These are phyloP conservation scores for Chaetodon auriga DNA, from an alignment of 2,113 vertebrate genomes.

Conservation along the genomic window DNA sequence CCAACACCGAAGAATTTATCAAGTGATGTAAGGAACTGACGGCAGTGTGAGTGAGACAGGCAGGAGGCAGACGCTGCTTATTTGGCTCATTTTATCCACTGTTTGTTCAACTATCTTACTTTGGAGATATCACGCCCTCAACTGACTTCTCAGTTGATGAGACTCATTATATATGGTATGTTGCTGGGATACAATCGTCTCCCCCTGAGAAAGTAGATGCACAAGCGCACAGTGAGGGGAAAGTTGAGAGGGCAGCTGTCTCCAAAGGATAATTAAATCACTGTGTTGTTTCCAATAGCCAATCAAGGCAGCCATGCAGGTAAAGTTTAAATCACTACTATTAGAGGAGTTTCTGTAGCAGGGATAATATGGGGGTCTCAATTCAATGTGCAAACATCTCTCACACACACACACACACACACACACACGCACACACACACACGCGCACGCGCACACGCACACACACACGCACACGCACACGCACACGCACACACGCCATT, in stretches of 20 bases:
- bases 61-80: neutral
- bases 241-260: slow-evolving; percentile 53
- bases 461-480: slow-evolving; percentile 23
- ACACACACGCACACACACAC: slow-evolving; percentile 50
- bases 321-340: slow-evolving; percentile 73
- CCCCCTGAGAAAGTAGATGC: slow-evolving; percentile 28
- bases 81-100: slow-evolving; percentile 11
- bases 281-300: slow-evolving; percentile 68
- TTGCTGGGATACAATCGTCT: slow-evolving; percentile 46
- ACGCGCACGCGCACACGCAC: slow-evolving; percentile 19
- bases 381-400: slow-evolving; percentile 43
- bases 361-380: slow-evolving; percentile 57
- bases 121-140: slow-evolving; percentile 24
- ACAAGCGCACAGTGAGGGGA: slow-evolving; percentile 14
- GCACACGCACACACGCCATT: slow-evolving; percentile 36
- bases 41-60: neutral
- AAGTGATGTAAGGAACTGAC: slow-evolving; percentile 10
- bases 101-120: slow-evolving; percentile 39
- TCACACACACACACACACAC: slow-evolving; percentile 21
- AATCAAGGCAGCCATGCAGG: slow-evolving; percentile 73
- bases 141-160: slow-evolving; percentile 36
- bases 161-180: slow-evolving; percentile 57
- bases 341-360: slow-evolving; percentile 62
- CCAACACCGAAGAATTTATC: slow-evolving; percentile 22
- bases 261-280: slow-evolving; percentile 73